phyloP scores from a whole-genome alignment of 2,113 vertebrate species.

The Acanthisitta chloris region DNA sequence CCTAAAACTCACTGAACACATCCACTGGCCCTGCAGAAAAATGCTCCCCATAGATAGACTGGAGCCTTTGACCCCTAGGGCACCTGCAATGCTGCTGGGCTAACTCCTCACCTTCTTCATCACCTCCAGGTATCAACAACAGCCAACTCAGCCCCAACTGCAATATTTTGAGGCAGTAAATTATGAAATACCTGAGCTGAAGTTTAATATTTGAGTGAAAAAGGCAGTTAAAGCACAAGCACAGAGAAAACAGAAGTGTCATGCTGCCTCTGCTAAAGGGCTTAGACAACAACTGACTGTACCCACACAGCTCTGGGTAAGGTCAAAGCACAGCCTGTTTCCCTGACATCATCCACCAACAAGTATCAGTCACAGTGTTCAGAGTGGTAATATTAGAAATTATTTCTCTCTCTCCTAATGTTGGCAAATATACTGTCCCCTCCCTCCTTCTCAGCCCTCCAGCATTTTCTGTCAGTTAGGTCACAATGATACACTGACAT shows the following conservation, averaged over 20 bases:
- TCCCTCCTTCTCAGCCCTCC: not conserved
- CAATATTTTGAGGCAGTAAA: not conserved
- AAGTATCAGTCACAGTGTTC: not conserved
- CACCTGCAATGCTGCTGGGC: not conserved
- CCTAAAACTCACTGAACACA: not conserved
- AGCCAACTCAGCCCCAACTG: not conserved
- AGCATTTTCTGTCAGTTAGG: not conserved
- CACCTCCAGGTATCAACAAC: rapidly evolving
- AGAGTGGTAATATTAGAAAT: not conserved
- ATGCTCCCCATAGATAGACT: not conserved
- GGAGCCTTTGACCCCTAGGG: not conserved
- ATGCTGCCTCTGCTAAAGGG: not conserved
- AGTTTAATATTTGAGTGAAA: not conserved
- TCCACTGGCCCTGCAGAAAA: not conserved
- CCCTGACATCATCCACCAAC: not conserved
- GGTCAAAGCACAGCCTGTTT: not conserved
- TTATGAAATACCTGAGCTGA: not conserved
- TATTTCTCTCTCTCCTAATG: no score
- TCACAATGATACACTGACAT: not conserved
- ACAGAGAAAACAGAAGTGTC: not conserved
- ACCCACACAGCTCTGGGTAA: not conserved
- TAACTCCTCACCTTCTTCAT: not conserved
- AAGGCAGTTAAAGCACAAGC: not conserved
- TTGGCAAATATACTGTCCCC: not conserved
- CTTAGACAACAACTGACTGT: not conserved